phyloP scores from a whole-genome alignment of 2,113 vertebrate genomes.

The Cavia porcellus region DNA sequence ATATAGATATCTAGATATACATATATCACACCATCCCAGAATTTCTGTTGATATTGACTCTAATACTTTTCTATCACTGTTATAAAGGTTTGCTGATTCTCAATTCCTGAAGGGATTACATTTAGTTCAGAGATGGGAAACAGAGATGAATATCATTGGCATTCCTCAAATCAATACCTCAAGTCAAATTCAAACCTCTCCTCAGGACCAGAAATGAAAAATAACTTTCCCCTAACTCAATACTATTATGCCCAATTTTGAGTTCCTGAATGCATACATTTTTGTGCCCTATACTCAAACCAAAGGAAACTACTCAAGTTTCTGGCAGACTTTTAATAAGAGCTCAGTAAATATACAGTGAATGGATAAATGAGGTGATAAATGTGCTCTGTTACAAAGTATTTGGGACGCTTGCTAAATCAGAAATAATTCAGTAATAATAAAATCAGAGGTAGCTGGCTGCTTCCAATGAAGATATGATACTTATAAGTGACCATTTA shows the following conservation, averaged over 20 bases:
- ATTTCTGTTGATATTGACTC: not conserved
- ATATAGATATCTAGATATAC: not conserved
- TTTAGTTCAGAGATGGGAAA: constrained; percentile 7
- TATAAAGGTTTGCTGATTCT: constrained; percentile 25
- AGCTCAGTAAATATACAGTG: not conserved
- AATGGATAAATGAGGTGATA: not conserved
- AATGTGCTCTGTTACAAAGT: not conserved
- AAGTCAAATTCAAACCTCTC: constrained; percentile 18
- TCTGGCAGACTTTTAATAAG: not conserved
- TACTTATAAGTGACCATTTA: not conserved
- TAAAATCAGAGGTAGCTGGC: not conserved
- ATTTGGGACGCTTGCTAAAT: not conserved
- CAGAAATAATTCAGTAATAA: constrained; percentile 11
- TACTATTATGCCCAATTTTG: not conserved
- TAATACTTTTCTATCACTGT: not conserved
- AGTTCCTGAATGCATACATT: not conserved
- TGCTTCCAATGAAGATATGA: not conserved
- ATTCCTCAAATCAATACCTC: constrained; percentile 41
- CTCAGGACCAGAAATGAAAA: constrained; percentile 31
- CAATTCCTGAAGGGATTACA: not conserved
- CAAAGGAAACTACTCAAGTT: constrained; percentile 2
- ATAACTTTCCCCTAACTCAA: not conserved
- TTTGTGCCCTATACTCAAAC: not conserved
- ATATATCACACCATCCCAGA: not conserved
- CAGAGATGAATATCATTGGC: not conserved